Base-by-base conservation (phyloP, 2,888 invertebrate species). In the Nephrotoma flavescens region DNA sequence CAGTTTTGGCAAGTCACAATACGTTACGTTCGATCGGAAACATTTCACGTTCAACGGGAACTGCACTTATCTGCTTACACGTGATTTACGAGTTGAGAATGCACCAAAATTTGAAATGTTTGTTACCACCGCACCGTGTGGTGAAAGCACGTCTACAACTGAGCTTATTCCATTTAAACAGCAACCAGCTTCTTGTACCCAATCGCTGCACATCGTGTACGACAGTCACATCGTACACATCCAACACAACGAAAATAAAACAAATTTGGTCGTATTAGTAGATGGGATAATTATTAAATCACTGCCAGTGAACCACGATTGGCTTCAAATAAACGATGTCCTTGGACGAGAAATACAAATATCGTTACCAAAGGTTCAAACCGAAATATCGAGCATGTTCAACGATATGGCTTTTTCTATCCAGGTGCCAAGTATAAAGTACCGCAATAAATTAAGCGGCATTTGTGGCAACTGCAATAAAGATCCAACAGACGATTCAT, bases 31-130 rank as follows among this genome's bases (percentile, higher is more conserved):
- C 90, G 97, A 98, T 90, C 94, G 95, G 31, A 94, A 93, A 88
- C 95, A 95, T 89, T 95, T 96, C 88, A 95, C 95, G 0, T 95
- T 96, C 91, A 94, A 95, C 88, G 96, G 96, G 6, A 96, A 96
- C 90, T 98, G 98, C 90, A 96, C 96, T 0, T 97, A 97, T 90
- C 92, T 97, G 42, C 93, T 97, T 86, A 95, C 96, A 0, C 92
- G 95, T 45, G 93, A 0, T 94, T 94, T 0, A 96, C 96, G 89
- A 93, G 93, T 42, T 93, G 93, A 86, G 41, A 57, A 86, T 52
- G 42, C 71, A 11, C 31, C 71, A 11, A 71, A 71, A 71, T 71
- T 71, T n/a, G 71, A 71, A 71, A 93, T 95, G 86, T 93, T 94
- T 87, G 93, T 94, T 0, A 94, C 94, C 0, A 95, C 95, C 89